Conservation (phyloP, 2,113 vertebrate species). For the Mustelus asterias region DNA sequence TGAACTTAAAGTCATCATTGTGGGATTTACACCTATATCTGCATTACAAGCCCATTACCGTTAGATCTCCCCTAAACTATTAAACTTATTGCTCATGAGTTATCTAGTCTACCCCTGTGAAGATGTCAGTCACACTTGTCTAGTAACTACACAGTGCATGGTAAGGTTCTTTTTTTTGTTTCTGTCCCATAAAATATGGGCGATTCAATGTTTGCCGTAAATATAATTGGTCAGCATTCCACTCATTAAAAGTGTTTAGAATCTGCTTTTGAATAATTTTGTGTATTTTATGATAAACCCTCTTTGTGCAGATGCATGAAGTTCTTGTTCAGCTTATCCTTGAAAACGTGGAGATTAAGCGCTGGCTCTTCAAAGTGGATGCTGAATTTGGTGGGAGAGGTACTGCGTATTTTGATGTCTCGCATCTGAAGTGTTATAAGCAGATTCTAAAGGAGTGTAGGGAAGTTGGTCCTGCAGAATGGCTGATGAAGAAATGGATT, state of each 20-base stretch:
- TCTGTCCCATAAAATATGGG: not conserved
- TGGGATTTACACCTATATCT: too few species aligned
- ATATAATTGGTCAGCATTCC: not conserved
- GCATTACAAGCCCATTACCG: not conserved
- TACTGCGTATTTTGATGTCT: slow-evolving; percentile 71
- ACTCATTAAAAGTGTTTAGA: not conserved
- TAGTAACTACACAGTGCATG: not conserved
- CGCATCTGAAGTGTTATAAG: slow-evolving; percentile 56
- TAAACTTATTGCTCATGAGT: not conserved
- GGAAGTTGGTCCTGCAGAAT: slow-evolving; percentile 45
- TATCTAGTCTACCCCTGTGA: not conserved
- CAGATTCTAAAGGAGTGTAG: slow-evolving; percentile 56
- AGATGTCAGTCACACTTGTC: not conserved
- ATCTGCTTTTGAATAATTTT: not conserved
- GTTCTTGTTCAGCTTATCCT: slow-evolving; percentile 61
- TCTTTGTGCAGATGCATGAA: slow-evolving; percentile 59
- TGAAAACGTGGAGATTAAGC: slow-evolving; percentile 60
- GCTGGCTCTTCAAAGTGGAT: slow-evolving; percentile 80
- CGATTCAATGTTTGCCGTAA: not conserved
- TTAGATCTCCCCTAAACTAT: not conserved
- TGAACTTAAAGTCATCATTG: too few species aligned
- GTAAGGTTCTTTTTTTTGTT: not conserved
- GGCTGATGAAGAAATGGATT: slow-evolving; percentile 57
- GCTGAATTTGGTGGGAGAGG: slow-evolving; percentile 57
- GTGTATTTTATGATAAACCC: not conserved